These are phyloP conservation scores for Eilema sororculum DNA, from an alignment of 2,888 invertebrate genomes.

Conservation along the genomic window DNA sequence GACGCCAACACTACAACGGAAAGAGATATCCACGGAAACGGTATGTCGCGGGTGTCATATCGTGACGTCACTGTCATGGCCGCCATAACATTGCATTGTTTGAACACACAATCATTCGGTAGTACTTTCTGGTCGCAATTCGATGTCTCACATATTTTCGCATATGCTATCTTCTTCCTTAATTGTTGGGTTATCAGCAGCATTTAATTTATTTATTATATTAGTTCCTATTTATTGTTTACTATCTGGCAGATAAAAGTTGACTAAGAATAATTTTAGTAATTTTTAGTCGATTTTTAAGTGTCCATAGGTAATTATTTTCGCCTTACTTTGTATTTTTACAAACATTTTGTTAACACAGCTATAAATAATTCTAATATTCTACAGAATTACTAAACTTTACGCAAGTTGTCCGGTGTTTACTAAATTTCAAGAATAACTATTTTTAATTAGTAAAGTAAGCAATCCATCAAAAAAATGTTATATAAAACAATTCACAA, in stretches of 20 bases:
- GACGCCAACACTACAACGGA: constrained; percentile 73
- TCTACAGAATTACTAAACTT: not conserved
- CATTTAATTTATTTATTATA: constrained; percentile 1
- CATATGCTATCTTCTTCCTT: constrained; percentile 39
- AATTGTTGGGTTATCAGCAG: constrained; percentile 23
- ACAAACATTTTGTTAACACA: not conserved
- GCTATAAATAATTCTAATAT: not conserved
- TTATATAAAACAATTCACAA: too few relatives aligned
- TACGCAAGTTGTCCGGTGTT: not conserved
- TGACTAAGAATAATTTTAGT: not conserved
- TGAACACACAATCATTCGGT: constrained; percentile 40
- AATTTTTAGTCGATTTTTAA: constrained; percentile 7
- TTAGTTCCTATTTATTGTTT: constrained; percentile 1
- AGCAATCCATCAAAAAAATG: too few relatives aligned
- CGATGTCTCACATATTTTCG: constrained; percentile 26
- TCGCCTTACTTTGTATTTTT: not conserved
- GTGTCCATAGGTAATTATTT: not conserved
- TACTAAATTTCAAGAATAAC: not conserved
- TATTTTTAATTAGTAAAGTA: too few relatives aligned
- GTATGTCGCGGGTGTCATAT: constrained; percentile 69
- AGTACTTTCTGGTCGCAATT: constrained; percentile 42
- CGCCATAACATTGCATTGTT: constrained; percentile 48
- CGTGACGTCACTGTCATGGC: constrained; percentile 55
- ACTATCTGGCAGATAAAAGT: not conserved
- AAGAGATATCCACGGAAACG: constrained; percentile 65